phyloP scores from a whole-genome alignment of 2,888 invertebrate genomes.

The Opisthograptis luteolata region DNA sequence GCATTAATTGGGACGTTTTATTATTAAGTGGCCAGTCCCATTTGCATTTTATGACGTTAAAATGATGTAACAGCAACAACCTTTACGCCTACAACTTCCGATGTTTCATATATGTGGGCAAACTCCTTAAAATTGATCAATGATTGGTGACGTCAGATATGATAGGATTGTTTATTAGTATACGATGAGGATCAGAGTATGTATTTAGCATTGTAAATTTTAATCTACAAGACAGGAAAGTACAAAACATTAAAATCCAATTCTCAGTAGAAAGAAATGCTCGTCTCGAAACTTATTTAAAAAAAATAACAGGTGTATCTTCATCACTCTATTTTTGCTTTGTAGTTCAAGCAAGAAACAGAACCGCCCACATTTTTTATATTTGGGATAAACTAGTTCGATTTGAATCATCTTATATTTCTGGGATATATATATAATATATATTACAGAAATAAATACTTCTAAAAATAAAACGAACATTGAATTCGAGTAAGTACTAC shows the following conservation, averaged over 20 bases:
- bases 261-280: too few species aligned
- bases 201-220: too few species aligned
- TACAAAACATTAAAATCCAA: too few species aligned
- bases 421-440: slow-evolving; percentile 10
- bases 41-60: slow-evolving; percentile 40
- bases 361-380: slow-evolving; percentile 33
- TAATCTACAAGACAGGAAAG: too few species aligned
- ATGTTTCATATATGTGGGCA: slow-evolving; percentile 47
- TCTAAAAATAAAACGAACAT: too few species aligned
- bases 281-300: too few species aligned
- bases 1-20: slow-evolving; percentile 28
- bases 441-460: neutral
- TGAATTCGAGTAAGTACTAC: too few species aligned
- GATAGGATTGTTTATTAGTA: neutral
- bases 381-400: slow-evolving; percentile 35
- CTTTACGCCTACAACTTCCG: slow-evolving; percentile 70
- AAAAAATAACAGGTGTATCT: slow-evolving; percentile 20
- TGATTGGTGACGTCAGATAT: slow-evolving; percentile 45
- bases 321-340: slow-evolving; percentile 28
- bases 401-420: slow-evolving; percentile 28
- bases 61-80: slow-evolving; percentile 67
- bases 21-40: slow-evolving; percentile 25
- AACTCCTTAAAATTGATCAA: slow-evolving; percentile 64
- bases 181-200: too few species aligned
- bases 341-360: slow-evolving; percentile 33